phyloP scores from a whole-genome alignment of 2,888 invertebrate species.

The Adelphocoris suturalis region DNA sequence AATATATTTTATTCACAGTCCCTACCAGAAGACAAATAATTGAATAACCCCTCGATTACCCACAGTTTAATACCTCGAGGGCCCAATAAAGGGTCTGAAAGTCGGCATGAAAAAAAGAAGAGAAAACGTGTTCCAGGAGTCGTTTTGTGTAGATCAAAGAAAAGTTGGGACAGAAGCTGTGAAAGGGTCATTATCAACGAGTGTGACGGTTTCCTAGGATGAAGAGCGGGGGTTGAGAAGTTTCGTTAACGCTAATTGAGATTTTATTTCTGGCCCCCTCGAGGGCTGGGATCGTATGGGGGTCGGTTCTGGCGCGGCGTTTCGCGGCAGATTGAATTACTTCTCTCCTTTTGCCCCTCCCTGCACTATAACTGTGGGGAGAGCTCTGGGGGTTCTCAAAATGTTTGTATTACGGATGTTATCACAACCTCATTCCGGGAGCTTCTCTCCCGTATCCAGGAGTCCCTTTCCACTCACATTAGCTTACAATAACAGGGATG shows the following conservation, averaged over 20 bases:
- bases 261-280: conserved; percentile 59
- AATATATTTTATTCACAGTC: not conserved
- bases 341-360: not conserved
- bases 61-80: conserved; percentile 38
- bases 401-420: conserved; percentile 55
- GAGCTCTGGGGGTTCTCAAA: conserved; percentile 40
- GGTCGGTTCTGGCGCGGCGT: conserved; percentile 2
- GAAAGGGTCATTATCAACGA: conserved; percentile 59
- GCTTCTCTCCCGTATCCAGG: not conserved
- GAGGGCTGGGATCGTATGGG: not conserved
- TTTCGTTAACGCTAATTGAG: conserved; percentile 58
- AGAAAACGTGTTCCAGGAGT: conserved; percentile 3
- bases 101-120: not conserved
- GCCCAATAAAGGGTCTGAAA: conserved; percentile 21
- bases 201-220: conserved; percentile 36
- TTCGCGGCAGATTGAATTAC: conserved; percentile 45
- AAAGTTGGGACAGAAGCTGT: conserved; percentile 25
- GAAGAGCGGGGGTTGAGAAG: not conserved
- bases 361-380: not conserved
- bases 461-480: conserved; percentile 33
- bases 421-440: conserved; percentile 44
- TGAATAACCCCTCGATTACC: conserved; percentile 32
- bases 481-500: conserved; percentile 39
- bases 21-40: not conserved
- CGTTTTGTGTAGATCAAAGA: conserved; percentile 55